phyloP scores from a whole-genome alignment of 2,113 vertebrate genomes.

The Condylura cristata region DNA sequence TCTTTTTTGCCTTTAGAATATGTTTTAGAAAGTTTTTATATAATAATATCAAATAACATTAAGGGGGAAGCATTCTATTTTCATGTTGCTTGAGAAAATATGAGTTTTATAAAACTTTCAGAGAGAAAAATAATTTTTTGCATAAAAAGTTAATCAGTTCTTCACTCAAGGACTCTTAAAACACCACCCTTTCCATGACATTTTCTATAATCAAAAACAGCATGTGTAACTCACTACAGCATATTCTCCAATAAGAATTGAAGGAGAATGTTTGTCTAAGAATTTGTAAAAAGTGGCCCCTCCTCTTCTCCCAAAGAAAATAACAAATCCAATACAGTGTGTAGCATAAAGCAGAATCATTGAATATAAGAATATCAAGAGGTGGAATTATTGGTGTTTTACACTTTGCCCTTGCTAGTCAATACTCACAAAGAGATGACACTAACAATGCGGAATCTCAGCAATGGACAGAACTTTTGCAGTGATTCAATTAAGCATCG shows the following conservation, averaged over 20 bases:
- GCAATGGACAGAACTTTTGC: background rate
- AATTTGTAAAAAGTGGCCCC: background rate
- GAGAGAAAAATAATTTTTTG: background rate
- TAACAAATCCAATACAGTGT: background rate
- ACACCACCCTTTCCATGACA: background rate
- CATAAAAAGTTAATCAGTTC: conserved; percentile 17
- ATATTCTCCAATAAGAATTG: background rate
- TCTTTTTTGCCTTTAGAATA: background rate
- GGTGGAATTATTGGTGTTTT: background rate
- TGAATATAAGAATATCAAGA: background rate
- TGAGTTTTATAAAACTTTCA: background rate
- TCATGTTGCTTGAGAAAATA: background rate
- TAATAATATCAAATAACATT: conserved; percentile 6
- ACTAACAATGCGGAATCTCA: background rate
- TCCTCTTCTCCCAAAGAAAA: background rate
- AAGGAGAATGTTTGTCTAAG: background rate
- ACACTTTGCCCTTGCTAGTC: background rate
- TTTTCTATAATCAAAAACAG: background rate
- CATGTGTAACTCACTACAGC: background rate
- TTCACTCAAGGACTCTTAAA: background rate
- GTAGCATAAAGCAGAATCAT: background rate
- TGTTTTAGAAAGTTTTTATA: background rate
- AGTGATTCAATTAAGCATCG: background rate
- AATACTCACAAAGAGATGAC: background rate
- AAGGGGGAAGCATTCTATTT: background rate